Base-by-base conservation (phyloP, 2,888 invertebrate genomes). In the Pammene aurita region DNA sequence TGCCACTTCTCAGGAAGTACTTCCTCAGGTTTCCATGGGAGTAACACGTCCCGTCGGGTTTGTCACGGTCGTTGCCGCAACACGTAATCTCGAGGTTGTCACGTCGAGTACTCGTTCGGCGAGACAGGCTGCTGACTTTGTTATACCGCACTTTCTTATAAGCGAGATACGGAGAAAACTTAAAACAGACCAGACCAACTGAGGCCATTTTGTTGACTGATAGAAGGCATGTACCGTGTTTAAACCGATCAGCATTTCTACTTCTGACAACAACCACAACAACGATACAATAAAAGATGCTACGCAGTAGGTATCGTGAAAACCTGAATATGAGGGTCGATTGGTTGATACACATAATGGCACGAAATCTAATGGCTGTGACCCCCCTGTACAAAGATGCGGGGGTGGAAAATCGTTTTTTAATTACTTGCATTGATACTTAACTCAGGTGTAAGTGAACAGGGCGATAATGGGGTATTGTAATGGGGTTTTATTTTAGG, bases 341-440 rank as follows among this genome's bases (percentile, higher is more conserved):
- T 42, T 11, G 34, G 34, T 65, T 57, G 41, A 42, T 34, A 26
- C 50, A 41, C 42, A 14, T 52, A 42, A 66, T 58, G 42, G 16
- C 11, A 16, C 14, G 34, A 18, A 46, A 56, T 38, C 13, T 38
- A 46, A 56, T 56, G 46, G 13, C 10, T 42, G 26, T 26, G 26
- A 26, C 26, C n/a, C 58, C 42, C 58, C 60, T n/a, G 2, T 10
- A 7, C 9, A 11, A 50, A 41, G n/a, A 7, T 14, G 5, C n/a
- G 6, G 52, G 66, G 44, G 63, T n/a, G 63, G 50, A 54, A 56
- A 57, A 67, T 57, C 14, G 57, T 35, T 58, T 65, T 69, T 60
- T 69, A 69, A 65, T 69, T 69, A 64, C 18, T 16, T 41, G 55
- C 67, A 35, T 35, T 50, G 46, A 48, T 46, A 46, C 42, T 54